Conservation (phyloP, 2,888 invertebrate genomes). For the Pristionchus arcanus region DNA sequence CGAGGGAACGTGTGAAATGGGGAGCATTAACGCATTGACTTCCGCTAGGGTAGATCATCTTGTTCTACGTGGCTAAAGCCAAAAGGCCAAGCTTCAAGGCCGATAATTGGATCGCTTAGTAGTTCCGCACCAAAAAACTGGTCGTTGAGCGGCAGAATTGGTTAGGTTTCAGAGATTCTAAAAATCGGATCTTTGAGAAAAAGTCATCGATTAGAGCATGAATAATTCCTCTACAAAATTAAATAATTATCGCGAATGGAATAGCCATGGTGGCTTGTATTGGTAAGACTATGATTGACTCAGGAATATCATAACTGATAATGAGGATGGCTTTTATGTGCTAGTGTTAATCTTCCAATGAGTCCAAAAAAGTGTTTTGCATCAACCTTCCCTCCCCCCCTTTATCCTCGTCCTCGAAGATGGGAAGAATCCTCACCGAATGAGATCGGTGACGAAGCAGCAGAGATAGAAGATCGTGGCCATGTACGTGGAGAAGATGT, state of each 20-base stretch:
- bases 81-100: background rate
- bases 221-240: background rate
- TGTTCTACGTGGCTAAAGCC: background rate
- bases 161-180: background rate
- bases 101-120: background rate
- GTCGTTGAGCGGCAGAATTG: background rate
- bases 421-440: background rate
- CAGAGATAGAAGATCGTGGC: conserved; percentile 45
- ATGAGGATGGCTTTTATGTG: no score
- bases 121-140: background rate
- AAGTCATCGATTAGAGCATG: background rate
- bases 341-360: no score
- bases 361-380: background rate
- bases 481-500: conserved; percentile 43
- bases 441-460: conserved; percentile 52
- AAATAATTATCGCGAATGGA: background rate
- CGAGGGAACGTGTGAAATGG: no score
- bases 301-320: no score
- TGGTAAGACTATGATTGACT: background rate
- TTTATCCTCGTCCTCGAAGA: background rate
- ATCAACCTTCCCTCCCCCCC: background rate
- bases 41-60: background rate
- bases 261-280: background rate
- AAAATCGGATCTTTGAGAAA: no score
- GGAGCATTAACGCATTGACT: background rate